phyloP scores from a whole-genome alignment of 2,113 vertebrate genomes.

The Thinocorus orbignyianus region DNA sequence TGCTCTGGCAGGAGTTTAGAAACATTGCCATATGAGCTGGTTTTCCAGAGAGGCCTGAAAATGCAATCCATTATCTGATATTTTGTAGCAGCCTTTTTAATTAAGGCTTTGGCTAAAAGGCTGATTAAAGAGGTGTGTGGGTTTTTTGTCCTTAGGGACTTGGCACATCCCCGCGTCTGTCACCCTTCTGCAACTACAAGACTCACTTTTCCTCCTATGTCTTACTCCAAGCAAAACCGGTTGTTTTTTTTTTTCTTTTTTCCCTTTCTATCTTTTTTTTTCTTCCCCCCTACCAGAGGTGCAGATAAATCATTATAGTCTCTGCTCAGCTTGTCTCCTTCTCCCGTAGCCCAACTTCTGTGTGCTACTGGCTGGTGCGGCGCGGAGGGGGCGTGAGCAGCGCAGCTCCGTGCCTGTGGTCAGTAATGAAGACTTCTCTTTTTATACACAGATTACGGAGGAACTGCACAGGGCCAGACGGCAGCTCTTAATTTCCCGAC shows the following conservation, averaged over 20 bases:
- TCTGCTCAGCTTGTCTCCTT: constrained; percentile 75
- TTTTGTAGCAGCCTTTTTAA: constrained; percentile 43
- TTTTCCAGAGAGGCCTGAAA: constrained; percentile 30
- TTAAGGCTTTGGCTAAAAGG: constrained; percentile 13
- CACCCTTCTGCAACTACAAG: not conserved
- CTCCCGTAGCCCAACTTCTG: constrained; percentile 67
- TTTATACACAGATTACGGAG: constrained; percentile 89
- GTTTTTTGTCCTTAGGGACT: not conserved
- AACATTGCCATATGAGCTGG: not conserved
- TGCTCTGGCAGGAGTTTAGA: not conserved
- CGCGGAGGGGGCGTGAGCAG: constrained; percentile 80
- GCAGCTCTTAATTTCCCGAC: constrained; percentile 72
- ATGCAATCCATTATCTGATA: constrained; percentile 46
- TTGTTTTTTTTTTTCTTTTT: not conserved
- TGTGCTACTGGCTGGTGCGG: constrained; percentile 87
- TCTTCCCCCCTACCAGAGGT: not conserved
- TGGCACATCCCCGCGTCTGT: not conserved
- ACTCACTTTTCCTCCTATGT: constrained; percentile 60
- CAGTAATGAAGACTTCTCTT: constrained; percentile 93
- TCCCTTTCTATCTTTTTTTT: not conserved
- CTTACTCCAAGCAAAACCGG: not conserved
- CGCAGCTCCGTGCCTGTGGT: constrained; percentile 82
- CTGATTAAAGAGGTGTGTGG: not conserved
- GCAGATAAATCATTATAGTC: constrained; percentile 41
- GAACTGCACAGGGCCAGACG: constrained; percentile 77